Percentiles rank a stretch among this genome's conserved stretches.
Conservation (phyloP, 2,113 vertebrate genomes). For the Centropristis striata region DNA sequence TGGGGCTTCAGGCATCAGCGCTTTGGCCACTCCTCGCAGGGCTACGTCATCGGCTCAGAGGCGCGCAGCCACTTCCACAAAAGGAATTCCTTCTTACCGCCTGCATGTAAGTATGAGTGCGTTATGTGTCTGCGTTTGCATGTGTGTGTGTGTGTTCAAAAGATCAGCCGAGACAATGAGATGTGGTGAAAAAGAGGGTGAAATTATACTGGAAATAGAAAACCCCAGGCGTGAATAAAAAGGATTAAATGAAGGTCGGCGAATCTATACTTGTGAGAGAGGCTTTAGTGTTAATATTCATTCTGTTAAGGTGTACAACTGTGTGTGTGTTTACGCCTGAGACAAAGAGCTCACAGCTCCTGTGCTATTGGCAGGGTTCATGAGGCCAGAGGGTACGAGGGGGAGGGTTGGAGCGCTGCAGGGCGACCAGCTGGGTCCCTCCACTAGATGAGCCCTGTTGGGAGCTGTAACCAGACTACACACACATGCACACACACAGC, state of each 20-base stretch:
- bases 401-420: constrained; percentile 66
- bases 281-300: background rate
- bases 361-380: constrained; percentile 71
- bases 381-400: constrained; percentile 75
- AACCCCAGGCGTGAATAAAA: background rate
- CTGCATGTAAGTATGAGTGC: constrained; percentile 73
- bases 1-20: constrained; percentile 74
- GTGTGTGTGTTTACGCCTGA: constrained; percentile 42
- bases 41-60: constrained; percentile 75
- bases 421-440: constrained; percentile 83
- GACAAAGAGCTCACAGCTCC: constrained; percentile 71
- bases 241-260: background rate
- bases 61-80: constrained; percentile 85
- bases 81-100: constrained; percentile 89
- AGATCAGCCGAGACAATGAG: constrained; percentile 34
- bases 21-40: constrained; percentile 65
- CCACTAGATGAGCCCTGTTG: constrained; percentile 84
- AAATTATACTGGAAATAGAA: background rate
- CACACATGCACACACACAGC: constrained; percentile 23
- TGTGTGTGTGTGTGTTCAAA: constrained; percentile 40
- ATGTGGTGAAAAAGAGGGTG: background rate
- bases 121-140: constrained; percentile 59
- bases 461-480: constrained; percentile 82
- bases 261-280: background rate
- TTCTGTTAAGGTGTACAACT: constrained; percentile 18